Percentiles rank a stretch among this genome's conserved stretches.
Evolutionary conservation across 2,113 vertebrate species (phyloP).

Genomic region (Corapipo altera): DNA sequence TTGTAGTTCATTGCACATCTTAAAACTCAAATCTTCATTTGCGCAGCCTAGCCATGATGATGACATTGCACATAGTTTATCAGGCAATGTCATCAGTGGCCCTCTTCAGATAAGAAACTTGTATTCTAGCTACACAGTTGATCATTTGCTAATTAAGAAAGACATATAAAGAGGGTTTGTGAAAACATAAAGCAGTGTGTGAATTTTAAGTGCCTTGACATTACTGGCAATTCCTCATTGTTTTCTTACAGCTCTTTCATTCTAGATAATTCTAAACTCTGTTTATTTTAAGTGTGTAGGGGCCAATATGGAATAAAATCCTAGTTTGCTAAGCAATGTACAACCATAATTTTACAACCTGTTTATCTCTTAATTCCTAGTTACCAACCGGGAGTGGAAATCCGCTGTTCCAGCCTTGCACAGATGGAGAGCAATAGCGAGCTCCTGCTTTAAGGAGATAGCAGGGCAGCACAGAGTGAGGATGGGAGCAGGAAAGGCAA

Average conservation of each 20-base stretch:
- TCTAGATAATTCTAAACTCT: neutral
- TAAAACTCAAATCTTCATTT: no score
- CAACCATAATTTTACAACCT: slow-evolving; percentile 9
- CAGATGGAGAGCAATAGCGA: neutral
- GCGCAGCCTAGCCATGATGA: no score
- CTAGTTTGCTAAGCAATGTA: neutral
- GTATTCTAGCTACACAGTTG: slow-evolving; percentile 3
- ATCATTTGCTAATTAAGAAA: slow-evolving; percentile 38
- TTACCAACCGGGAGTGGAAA: neutral
- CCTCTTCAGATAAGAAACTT: neutral
- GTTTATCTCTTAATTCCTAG: neutral
- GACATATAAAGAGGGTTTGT: neutral
- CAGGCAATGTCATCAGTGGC: neutral
- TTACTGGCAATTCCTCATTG: neutral
- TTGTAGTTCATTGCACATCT: neutral
- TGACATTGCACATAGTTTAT: neutral
- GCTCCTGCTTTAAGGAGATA: neutral
- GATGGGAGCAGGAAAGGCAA: neutral
- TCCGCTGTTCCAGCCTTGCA: neutral
- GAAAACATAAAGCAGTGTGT: neutral
- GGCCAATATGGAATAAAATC: slow-evolving; percentile 7
- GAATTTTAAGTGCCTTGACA: slow-evolving; percentile 27
- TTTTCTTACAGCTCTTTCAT: slow-evolving; percentile 7
- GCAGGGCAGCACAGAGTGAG: accelerated
- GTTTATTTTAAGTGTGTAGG: slow-evolving; percentile 9